Evolutionary conservation across 1,140 invertebrate genomes (phyloP), one percentile per base, ranked within the genome.

Genomic region (Camponotus vicinus): DNA sequence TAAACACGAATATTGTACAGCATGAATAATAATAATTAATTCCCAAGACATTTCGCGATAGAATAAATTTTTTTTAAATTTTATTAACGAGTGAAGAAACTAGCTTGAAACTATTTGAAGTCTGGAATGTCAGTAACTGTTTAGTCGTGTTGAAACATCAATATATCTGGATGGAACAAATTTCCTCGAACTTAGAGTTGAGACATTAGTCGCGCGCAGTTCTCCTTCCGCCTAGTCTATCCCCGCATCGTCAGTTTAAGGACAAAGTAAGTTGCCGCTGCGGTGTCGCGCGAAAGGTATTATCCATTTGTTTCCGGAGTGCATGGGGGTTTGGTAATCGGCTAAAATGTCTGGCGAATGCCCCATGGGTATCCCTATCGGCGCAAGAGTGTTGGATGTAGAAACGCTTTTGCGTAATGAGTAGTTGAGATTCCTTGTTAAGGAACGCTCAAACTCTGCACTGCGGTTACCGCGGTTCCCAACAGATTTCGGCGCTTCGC

Each of bases 371-470:
- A 61, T 86, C 66, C 27, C 49, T 52, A 66, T 61, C 79, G 69
- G 27, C 69, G 40, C 79, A 83, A 66, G 57, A 89, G 85, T 77
- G 88, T 79, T 86, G 52, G 82, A 86, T 82, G 70, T 77, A 86
- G 88, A 82, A 89, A 89, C 87, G 75, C 79, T 82, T 78, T 70
- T 85, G 86, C 88, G 85, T 92, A 91, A 92, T 89, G 90, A 92
- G 91, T 92, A 89, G 91, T 92, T 87, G 91, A 91, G 90, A 75
- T 88, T 91, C 90, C 89, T 92, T 87, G 92, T 91, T 82, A 88
- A 92, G 88, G 79, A 89, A 85, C 83, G 86, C 27, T 63, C 86
- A 87, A 89, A 92, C 91, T 92, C 83, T 86, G 86, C 85, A 76
- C 73, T 86, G 91, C 61, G 88, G 92, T 86, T 92, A 90, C 88